Conservation (phyloP, 2,113 vertebrate genomes). For the Actenoides lindsayi region DNA sequence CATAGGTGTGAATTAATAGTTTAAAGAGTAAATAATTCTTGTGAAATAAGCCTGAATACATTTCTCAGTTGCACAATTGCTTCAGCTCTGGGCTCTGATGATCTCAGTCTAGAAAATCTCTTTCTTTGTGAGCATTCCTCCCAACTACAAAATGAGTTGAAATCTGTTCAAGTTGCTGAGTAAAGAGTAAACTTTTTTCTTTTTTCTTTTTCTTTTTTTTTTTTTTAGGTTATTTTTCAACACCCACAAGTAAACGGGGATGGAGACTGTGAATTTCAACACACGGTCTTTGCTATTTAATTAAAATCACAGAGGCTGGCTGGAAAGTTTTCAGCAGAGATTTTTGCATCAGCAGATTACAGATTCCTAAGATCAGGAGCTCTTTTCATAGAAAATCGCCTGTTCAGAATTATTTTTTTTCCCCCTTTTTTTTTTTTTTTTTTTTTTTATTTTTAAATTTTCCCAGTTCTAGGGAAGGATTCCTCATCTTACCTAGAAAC, state of each 20-base stretch:
- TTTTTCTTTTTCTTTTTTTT: neutral
- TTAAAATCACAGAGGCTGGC: constrained; percentile 57
- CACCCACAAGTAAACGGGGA: constrained; percentile 8
- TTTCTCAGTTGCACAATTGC: constrained; percentile 41
- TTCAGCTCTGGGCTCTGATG: constrained; percentile 47
- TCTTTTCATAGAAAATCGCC: neutral
- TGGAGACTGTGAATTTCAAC: neutral
- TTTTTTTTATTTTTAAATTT: neutral
- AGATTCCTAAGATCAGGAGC: constrained; percentile 14
- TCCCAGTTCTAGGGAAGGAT: neutral
- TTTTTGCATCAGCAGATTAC: neutral
- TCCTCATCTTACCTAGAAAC: neutral
- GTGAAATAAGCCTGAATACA: constrained; percentile 17
- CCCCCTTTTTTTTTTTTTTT: too few species aligned
- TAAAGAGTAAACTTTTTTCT: neutral
- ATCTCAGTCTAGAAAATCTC: constrained; percentile 43
- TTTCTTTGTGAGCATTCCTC: constrained; percentile 45
- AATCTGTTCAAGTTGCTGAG: constrained; percentile 46
- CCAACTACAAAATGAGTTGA: constrained; percentile 55
- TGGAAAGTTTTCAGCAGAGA: constrained; percentile 36
- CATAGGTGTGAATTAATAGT: constrained; percentile 20
- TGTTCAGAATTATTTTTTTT: accelerated
- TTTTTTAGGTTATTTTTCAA: constrained; percentile 23
- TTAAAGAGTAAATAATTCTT: constrained; percentile 53
- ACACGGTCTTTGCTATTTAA: constrained; percentile 26